These are phyloP conservation scores for Ptilorrhoa leucosticta DNA, from an alignment of 2,113 vertebrate species.

Conservation along the genomic window DNA sequence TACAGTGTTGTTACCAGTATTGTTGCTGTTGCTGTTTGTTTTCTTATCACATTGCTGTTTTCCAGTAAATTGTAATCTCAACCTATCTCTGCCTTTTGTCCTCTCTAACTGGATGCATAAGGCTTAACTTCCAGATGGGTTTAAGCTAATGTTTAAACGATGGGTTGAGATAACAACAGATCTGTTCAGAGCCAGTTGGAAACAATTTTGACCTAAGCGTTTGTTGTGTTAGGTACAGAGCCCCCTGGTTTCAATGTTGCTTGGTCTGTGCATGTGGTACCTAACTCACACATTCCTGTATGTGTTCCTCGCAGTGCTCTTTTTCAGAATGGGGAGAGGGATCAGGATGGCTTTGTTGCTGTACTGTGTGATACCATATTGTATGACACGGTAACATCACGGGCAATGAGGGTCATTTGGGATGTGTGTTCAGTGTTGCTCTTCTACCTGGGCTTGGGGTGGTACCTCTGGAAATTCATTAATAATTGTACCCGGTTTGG, in stretches of 20 bases:
- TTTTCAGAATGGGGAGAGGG: not conserved
- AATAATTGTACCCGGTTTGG: not conserved
- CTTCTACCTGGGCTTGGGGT: not conserved
- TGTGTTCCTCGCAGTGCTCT: accelerated
- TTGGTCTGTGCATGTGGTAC: not conserved
- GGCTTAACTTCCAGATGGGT: not conserved
- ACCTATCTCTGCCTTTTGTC: not conserved
- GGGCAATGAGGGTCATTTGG: not conserved
- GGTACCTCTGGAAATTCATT: not conserved
- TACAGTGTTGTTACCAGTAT: not conserved
- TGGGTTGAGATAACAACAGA: too few relatives aligned
- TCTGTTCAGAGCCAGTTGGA: not conserved
- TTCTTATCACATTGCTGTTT: not conserved
- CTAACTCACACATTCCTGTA: not conserved
- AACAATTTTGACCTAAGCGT: not conserved
- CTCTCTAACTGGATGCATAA: not conserved
- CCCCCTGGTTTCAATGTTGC: not conserved
- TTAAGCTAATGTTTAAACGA: not conserved
- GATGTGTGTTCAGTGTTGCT: not conserved
- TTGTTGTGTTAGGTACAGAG: not conserved
- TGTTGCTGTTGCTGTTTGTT: not conserved
- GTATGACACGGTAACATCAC: not conserved
- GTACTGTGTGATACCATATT: not conserved
- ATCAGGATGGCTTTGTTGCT: not conserved
- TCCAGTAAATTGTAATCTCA: not conserved